Evolutionary conservation across 2,113 vertebrate species (phyloP).

Genomic region (Scolopax mira): DNA sequence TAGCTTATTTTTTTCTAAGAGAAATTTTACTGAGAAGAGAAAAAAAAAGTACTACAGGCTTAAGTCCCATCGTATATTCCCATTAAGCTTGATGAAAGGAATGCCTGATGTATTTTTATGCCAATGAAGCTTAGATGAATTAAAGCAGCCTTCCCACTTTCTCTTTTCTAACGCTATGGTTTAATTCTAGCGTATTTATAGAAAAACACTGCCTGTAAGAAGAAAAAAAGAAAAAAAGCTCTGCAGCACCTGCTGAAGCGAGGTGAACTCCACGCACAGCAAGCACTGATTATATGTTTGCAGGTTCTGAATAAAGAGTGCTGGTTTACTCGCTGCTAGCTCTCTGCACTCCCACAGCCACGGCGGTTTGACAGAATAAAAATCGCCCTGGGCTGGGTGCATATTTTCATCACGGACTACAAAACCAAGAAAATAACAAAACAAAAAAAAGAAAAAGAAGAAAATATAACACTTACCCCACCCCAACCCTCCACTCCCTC

Average conservation of each 20-base stretch:
- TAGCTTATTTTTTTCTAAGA: background rate
- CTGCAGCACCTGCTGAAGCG: background rate
- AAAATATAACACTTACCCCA: background rate
- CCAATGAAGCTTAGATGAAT: background rate
- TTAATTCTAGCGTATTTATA: background rate
- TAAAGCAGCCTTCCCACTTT: background rate
- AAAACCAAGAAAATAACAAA: background rate
- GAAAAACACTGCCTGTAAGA: background rate
- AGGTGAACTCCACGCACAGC: fast-evolving
- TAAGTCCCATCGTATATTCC: background rate
- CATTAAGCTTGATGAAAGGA: background rate
- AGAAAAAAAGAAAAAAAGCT: too few species aligned
- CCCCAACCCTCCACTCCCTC: background rate
- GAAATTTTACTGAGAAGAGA: background rate
- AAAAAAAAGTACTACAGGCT: background rate
- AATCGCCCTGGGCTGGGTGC: background rate
- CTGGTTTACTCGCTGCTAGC: background rate
- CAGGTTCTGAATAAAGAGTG: background rate
- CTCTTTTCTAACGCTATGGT: slow-evolving; percentile 17
- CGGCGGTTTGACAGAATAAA: background rate
- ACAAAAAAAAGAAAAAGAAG: background rate
- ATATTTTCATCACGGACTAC: background rate
- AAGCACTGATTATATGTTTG: background rate
- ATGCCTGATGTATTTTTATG: background rate
- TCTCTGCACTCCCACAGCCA: background rate